Percentiles rank a stretch among this genome's conserved stretches.
Conservation (phyloP, 1,140 invertebrate genomes). For the Aphidius ervi region DNA sequence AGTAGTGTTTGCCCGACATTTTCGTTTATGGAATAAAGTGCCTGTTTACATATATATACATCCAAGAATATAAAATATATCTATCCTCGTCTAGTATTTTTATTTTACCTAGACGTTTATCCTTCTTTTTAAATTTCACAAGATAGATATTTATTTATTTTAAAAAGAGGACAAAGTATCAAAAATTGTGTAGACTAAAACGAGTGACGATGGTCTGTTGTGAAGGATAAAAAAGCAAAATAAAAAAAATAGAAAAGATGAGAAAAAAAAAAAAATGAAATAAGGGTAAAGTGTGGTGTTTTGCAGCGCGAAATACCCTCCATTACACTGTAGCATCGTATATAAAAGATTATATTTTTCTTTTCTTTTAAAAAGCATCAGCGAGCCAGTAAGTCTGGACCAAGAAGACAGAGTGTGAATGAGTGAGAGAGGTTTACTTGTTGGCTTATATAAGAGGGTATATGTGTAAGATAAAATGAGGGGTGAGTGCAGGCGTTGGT, state of each 20-base stretch:
- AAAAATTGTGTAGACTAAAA: slow-evolving; percentile 27
- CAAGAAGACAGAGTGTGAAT: slow-evolving; percentile 20
- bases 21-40: neutral
- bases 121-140: slow-evolving; percentile 18
- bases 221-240: slow-evolving; percentile 19
- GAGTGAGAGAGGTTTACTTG: slow-evolving; percentile 1
- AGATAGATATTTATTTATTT: slow-evolving; percentile 49
- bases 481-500: neutral
- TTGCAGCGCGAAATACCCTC: slow-evolving; percentile 51
- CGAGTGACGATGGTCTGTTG: slow-evolving; percentile 27
- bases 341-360: slow-evolving; percentile 47
- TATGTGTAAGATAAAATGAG: neutral
- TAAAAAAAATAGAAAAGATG: slow-evolving; percentile 16
- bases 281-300: slow-evolving; percentile 37
- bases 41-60: neutral
- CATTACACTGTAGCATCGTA: slow-evolving; percentile 47
- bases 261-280: slow-evolving; percentile 11
- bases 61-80: slow-evolving; percentile 15
- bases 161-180: slow-evolving; percentile 28
- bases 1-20: slow-evolving; percentile 6
- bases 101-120: slow-evolving; percentile 18
- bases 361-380: slow-evolving; percentile 30
- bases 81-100: neutral
- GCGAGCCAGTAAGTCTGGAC: slow-evolving; percentile 33
- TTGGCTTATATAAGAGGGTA: neutral